Conservation (phyloP, 2,113 vertebrate genomes). For the Myodes glareolus region DNA sequence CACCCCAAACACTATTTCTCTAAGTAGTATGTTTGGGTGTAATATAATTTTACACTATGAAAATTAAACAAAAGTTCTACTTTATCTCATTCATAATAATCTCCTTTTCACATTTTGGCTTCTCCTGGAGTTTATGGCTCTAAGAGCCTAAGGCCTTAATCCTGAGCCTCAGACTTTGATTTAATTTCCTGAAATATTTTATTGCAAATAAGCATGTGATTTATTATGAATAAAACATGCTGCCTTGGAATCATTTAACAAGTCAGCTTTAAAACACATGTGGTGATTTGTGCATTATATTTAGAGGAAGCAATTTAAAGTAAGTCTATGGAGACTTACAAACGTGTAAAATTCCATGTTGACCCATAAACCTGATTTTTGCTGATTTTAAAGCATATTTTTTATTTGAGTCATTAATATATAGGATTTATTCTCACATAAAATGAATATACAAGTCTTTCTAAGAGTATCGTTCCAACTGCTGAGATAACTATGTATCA, state of each 20-base stretch:
- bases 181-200: slow-evolving; percentile 20
- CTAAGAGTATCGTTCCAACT: background rate
- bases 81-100: background rate
- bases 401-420: background rate
- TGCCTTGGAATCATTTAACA: slow-evolving; percentile 47
- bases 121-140: slow-evolving; percentile 15
- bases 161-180: background rate
- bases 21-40: background rate
- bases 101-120: background rate
- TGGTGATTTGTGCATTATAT: slow-evolving; percentile 31
- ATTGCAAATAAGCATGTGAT: slow-evolving; percentile 18
- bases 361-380: background rate
- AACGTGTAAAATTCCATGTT: background rate
- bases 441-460: background rate
- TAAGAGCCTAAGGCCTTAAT: background rate
- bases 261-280: slow-evolving; percentile 40
- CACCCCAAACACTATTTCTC: background rate
- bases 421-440: slow-evolving; percentile 21
- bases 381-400: slow-evolving; percentile 43
- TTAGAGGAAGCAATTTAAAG: slow-evolving; percentile 26
- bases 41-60: background rate
- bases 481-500: background rate
- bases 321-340: slow-evolving; percentile 7
- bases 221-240: slow-evolving; percentile 41
- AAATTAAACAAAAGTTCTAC: background rate